phyloP scores from a whole-genome alignment of 1,140 invertebrate species.

The Polypedilum vanderplanki region DNA sequence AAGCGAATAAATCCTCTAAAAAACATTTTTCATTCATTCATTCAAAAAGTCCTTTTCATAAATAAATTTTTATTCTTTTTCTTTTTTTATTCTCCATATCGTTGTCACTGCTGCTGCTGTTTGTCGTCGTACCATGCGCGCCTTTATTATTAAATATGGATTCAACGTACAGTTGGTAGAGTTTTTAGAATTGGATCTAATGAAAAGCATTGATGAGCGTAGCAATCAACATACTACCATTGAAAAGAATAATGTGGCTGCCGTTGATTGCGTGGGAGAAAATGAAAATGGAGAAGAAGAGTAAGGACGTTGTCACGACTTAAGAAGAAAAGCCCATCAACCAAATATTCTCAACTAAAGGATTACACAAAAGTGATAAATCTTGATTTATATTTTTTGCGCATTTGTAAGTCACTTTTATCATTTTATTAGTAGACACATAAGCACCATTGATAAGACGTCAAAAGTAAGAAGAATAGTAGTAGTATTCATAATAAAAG shows the following conservation, averaged over 20 bases:
- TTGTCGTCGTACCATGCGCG: not conserved
- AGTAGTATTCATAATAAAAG: not conserved
- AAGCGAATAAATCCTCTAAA: too few species aligned
- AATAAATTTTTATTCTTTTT: not conserved
- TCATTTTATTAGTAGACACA: not conserved
- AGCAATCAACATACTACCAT: not conserved
- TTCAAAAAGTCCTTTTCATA: not conserved
- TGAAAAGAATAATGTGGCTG: not conserved
- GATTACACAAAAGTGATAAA: conserved; percentile 9
- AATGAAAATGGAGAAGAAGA: not conserved
- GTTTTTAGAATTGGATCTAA: conserved; percentile 1
- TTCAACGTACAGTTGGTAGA: not conserved
- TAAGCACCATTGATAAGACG: not conserved
- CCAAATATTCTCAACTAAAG: not conserved
- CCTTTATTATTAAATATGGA: conserved; percentile 1
- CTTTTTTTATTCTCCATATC: not conserved
- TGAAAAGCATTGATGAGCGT: not conserved
- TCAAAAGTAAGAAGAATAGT: not conserved
- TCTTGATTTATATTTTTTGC: not conserved
- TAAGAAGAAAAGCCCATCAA: not conserved
- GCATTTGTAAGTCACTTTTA: not conserved
- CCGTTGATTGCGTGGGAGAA: not conserved
- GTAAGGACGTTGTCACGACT: not conserved
- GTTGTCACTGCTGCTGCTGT: not conserved
- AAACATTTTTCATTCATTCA: not conserved